Percentiles rank a stretch among this genome's conserved stretches.
Conservation (phyloP, 1,140 invertebrate genomes). For the Trissolcus basalis region DNA sequence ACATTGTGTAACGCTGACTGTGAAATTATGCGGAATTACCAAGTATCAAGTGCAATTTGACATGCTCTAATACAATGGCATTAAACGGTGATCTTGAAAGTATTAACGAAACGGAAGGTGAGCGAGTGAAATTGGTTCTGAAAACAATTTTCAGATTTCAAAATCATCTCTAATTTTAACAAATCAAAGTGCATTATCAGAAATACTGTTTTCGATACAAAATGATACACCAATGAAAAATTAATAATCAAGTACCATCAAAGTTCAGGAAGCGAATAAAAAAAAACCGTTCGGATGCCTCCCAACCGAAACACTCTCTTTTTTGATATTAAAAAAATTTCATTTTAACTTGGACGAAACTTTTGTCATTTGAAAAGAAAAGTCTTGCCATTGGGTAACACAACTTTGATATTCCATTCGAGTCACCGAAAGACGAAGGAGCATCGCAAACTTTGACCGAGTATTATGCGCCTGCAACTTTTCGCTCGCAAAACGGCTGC, state of each 20-base stretch:
- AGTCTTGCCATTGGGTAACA: neutral
- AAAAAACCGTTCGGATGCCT: too few relatives aligned
- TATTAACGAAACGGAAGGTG: neutral
- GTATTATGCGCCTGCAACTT: constrained; percentile 18
- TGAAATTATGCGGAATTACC: constrained; percentile 3
- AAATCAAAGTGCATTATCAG: too few relatives aligned
- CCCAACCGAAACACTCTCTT: too few relatives aligned
- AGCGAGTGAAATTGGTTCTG: constrained; percentile 1
- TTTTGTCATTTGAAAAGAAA: neutral
- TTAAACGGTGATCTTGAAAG: constrained; percentile 1
- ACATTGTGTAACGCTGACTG: neutral
- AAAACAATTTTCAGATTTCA: neutral
- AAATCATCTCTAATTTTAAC: neutral
- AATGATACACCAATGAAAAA: too few relatives aligned
- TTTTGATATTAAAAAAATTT: neutral
- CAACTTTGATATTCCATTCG: constrained; percentile 13
- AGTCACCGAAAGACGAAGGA: constrained; percentile 13
- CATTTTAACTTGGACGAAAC: neutral
- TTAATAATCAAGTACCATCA: too few relatives aligned
- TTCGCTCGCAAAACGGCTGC: constrained; percentile 3
- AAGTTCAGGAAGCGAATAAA: too few relatives aligned
- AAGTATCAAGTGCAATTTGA: constrained; percentile 4
- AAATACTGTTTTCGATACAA: too few relatives aligned
- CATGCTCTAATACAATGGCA: constrained; percentile 5
- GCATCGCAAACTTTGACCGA: constrained; percentile 21